phyloP scores from a whole-genome alignment of 2,113 vertebrate species.

The Grus americana region DNA sequence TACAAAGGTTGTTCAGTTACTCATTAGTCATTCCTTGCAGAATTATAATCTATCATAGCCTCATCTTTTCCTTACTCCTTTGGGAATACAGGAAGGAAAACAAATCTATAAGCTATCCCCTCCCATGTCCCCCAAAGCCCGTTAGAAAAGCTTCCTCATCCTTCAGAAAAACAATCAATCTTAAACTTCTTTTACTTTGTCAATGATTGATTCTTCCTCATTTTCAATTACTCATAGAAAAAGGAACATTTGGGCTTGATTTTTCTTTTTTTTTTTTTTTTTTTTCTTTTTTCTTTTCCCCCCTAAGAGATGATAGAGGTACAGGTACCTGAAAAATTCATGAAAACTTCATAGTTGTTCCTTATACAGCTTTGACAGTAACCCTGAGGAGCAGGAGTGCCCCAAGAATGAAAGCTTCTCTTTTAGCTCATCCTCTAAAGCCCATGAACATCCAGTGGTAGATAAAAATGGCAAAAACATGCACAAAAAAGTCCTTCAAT shows the following conservation, averaged over 20 bases:
- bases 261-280: not conserved
- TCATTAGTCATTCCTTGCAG: conserved; percentile 46
- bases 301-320: not conserved
- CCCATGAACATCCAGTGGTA: not conserved
- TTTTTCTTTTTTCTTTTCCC: too few relatives aligned
- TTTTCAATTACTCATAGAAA: not conserved
- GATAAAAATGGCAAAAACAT: not conserved
- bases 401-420: not conserved
- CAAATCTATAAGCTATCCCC: conserved; percentile 16
- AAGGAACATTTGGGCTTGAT: not conserved
- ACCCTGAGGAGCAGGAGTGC: not conserved
- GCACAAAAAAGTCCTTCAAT: not conserved
- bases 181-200: conserved; percentile 32
- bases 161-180: not conserved
- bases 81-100: conserved; percentile 10
- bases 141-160: not conserved
- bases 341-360: not conserved
- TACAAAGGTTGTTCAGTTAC: not conserved
- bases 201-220: not conserved
- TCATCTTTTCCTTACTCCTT: not conserved
- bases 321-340: not conserved
- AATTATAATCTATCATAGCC: conserved; percentile 41
- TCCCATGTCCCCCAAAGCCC: not conserved
- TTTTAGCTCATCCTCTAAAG: not conserved
- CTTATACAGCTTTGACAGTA: not conserved